Base-by-base conservation (phyloP, 2,113 vertebrate genomes). In the Elephantulus edwardii region DNA sequence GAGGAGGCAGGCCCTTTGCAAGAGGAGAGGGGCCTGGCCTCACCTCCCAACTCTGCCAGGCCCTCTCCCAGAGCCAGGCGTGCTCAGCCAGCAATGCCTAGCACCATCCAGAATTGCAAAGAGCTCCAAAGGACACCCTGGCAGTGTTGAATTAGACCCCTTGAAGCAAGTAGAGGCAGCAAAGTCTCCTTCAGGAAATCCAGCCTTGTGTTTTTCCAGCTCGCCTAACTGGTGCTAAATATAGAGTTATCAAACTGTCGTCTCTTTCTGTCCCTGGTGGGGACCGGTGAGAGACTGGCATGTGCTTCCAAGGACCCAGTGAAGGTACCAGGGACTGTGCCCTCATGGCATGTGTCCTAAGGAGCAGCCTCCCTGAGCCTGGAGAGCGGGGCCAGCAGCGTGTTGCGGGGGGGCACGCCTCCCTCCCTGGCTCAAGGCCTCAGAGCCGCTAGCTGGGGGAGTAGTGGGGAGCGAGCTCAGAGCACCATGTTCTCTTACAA, bases 151-250 rank as follows among this genome's bases (percentile, higher is more conserved):
- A 88, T 33, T 26, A 0, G 0, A 8, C n/a, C 38, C 14, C 17
- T 1, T 0, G 84, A 0, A 1, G 77, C 79, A 52, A 56, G 50
- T 8, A 50, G 2, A 94, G 83, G 86, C 84, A 77, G 26, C 0
- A 6, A 79, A 89, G 83, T 26, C 88, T 46, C 93, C 89, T 79
- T 6, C 68, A 40, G 86, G 88, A 90, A 92, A 82, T 28, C 52
- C 0, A 9, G 74, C 52, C 70, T 88, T 7, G 77, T 64, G 38
- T 1, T 1, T 2, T 16, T 1, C 44, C 50, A 74, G 8, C 0
- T 50, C 38, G 83, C 42, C 81, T 35, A 85, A 46, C 91, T n/a
- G 72, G 78, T 48, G 79, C 83, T 96, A 96, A 95, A 93, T 86
- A 88, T 83, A 87, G 93, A 91, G 80, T 88, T 48, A 83, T 48